Conservation (phyloP, 2,113 vertebrate species). For the Sterrhoptilus dennistouni region DNA sequence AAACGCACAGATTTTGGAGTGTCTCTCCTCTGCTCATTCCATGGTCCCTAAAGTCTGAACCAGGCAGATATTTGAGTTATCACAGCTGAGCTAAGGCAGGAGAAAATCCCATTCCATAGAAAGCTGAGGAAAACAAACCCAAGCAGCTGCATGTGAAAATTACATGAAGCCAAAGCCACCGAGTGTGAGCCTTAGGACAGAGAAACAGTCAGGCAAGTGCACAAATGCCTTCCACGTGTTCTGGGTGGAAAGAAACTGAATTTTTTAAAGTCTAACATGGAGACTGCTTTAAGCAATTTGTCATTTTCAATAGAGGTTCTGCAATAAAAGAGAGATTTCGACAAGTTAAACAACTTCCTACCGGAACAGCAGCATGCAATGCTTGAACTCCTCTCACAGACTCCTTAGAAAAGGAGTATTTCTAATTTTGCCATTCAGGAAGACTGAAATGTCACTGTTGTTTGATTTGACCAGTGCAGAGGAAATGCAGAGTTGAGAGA, state of each 20-base stretch:
- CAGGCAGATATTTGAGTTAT: not conserved
- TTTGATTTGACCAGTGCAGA: conserved; percentile 6
- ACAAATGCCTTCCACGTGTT: conserved; percentile 65
- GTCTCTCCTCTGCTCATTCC: not conserved
- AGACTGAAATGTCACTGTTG: conserved; percentile 36
- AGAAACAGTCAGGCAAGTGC: conserved; percentile 56
- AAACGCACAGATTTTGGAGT: not conserved
- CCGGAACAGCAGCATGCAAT: not conserved
- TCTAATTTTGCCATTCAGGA: conserved; percentile 20
- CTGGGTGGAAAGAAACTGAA: conserved; percentile 41
- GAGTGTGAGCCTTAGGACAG: conserved; percentile 38
- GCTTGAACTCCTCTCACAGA: not conserved
- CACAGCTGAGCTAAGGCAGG: not conserved
- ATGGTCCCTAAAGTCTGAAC: not conserved
- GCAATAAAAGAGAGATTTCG: conserved; percentile 4
- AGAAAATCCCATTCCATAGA: not conserved
- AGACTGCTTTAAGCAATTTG: conserved; percentile 70
- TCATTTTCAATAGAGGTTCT: conserved; percentile 60
- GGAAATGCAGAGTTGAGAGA: not conserved
- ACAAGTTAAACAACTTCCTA: conserved; percentile 56
- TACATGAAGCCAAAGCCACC: not conserved
- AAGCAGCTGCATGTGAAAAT: not conserved
- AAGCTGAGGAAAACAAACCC: not conserved
- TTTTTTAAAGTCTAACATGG: conserved; percentile 60
- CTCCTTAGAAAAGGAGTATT: not conserved